phyloP scores from a whole-genome alignment of 2,113 vertebrate genomes.

The Hyperopisus bebe region DNA sequence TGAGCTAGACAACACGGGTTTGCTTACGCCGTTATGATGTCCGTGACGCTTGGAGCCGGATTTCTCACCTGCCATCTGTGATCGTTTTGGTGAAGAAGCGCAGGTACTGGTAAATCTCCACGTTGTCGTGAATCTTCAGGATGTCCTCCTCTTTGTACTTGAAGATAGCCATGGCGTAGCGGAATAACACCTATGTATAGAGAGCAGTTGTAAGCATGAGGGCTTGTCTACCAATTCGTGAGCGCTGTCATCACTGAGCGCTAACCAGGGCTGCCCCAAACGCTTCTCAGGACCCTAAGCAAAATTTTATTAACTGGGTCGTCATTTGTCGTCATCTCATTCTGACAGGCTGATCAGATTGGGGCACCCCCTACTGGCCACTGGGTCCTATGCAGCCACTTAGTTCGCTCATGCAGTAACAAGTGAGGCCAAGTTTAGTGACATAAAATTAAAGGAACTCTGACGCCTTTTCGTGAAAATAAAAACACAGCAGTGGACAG shows the following conservation, averaged over 20 bases:
- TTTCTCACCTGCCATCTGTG: slow-evolving; percentile 69
- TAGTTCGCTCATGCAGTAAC: background rate
- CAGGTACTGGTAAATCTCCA: slow-evolving; percentile 87
- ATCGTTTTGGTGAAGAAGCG: slow-evolving; percentile 86
- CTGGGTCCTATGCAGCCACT: background rate
- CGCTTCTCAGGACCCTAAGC: background rate
- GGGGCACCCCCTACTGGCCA: background rate
- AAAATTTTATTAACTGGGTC: background rate
- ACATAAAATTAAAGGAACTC: background rate
- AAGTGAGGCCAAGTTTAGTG: background rate
- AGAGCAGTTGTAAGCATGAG: background rate
- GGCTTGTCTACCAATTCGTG: background rate
- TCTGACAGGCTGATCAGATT: background rate
- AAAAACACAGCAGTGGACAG: background rate
- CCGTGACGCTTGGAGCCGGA: background rate
- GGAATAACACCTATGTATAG: slow-evolving; percentile 78
- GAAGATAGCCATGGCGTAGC: slow-evolving; percentile 87
- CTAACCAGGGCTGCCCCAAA: background rate
- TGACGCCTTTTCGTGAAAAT: background rate
- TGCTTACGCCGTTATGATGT: background rate
- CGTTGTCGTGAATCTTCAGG: slow-evolving; percentile 70
- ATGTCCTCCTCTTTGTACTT: slow-evolving; percentile 89
- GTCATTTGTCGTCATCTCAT: background rate
- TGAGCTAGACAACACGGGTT: background rate
- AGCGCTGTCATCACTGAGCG: background rate